Evolutionary conservation across 1,140 invertebrate genomes (phyloP), one percentile per base, ranked within the genome.

Genomic region (Reticulitermes speratus): DNA sequence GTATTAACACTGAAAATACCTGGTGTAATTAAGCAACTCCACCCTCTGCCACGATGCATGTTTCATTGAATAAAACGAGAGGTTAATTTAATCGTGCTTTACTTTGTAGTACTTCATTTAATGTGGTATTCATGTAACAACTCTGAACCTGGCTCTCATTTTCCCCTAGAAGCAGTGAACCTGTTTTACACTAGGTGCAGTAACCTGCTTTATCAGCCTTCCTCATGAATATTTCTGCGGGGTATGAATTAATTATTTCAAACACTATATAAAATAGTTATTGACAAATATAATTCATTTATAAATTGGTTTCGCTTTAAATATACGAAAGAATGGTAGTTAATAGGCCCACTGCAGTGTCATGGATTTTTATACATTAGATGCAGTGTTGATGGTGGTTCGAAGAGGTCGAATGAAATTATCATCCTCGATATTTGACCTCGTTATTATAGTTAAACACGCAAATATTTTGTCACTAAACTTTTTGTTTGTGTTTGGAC

Each of bases 1-100:
- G 65, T 75, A 75, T 75, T 75, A 75, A 75, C 65, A 75, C 65
- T 75, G 65, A 75, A 75, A 75, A 75, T 75, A 75, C 65, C 65
- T 75, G 65, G 65, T 75, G 65, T 75, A 75, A 75, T 75, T 75
- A 75, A 75, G 65, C 65, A 75, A 75, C 65, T 25, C 11, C 14
- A 9, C 65, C n/a, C 65, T 12, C 25, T 75, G 7, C 65, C 65
- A 30, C 65, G 65, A 30, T 75, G 7, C 65, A 75, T 75, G 65
- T 75, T 75, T 30, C 65, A 75, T 75, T 75, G 65, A 75, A 75
- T 30, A 75, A 75, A 75, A 75, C 65, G 65, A 65, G n/a, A 75
- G 65, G 65, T 75, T 75, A 75, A 75, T 75, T 75, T 75, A 75
- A 75, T 75, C 65, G 65, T 75, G 65, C 65, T 75, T 75, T 75